Evolutionary conservation across 2,888 invertebrate species (phyloP).

Genomic region (Eupithecia subumbrata): DNA sequence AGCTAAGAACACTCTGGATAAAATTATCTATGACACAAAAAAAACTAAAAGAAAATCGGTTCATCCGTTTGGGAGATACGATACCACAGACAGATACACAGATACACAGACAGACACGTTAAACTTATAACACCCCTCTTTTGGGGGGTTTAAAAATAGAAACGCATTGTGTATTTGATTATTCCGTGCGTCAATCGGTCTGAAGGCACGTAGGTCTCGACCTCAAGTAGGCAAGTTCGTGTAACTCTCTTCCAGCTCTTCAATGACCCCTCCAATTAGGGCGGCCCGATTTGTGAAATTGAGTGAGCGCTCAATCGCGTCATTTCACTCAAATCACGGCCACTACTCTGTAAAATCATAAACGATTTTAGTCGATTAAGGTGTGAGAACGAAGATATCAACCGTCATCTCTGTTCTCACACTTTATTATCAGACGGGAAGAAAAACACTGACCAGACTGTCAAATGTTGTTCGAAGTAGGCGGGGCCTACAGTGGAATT

Average conservation of each 20-base stretch:
- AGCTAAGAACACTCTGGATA: no score
- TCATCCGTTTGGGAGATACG: no score
- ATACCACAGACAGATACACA: no score
- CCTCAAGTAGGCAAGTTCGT: not conserved
- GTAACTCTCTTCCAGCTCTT: constrained; percentile 6
- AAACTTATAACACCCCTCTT: no score
- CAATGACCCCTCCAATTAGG: constrained; percentile 44
- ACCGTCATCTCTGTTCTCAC: not conserved
- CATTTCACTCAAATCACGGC: constrained; percentile 35
- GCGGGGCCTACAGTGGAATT: no score
- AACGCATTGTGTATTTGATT: not conserved
- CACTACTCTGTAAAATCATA: constrained; percentile 2
- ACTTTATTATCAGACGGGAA: no score
- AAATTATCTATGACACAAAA: no score
- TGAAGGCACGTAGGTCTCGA: not conserved
- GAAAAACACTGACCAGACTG: no score
- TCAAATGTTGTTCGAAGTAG: no score
- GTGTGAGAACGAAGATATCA: not conserved
- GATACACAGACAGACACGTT: no score
- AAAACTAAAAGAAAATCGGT: no score
- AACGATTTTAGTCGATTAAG: not conserved
- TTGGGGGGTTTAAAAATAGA: no score
- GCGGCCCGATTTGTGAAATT: constrained; percentile 48
- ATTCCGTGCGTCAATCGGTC: not conserved
- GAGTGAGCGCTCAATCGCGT: constrained; percentile 43